Base-by-base conservation (phyloP, 1,140 invertebrate species). In the Habropoda laboriosa region DNA sequence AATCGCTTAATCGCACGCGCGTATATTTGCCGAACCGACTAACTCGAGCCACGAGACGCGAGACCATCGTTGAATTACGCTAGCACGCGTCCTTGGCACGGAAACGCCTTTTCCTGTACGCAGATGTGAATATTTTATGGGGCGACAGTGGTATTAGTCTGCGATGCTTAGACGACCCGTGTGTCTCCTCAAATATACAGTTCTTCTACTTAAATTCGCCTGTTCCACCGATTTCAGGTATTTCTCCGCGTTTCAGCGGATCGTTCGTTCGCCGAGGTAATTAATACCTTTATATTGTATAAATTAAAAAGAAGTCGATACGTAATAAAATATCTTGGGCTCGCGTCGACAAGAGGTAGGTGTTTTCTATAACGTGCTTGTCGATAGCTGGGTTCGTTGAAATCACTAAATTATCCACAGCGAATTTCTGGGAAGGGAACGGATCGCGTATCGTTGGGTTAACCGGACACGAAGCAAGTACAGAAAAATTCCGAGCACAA, bases 31-130 rank as follows among this genome's bases (percentile, higher is more conserved):
- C 55, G 63, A 68, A 77, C 57, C 63, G 32, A n/a, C n/a, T n/a
- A n/a, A n/a, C 30, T 1, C 0, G 27, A 0, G 47, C 47, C 1
- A 21, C 21, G 60, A 66, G 49, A 16, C 72, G 35, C 30, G 73
- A 30, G 51, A 55, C 40, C 42, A 47, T 47, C 38, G 63, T 3
- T n/a, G 63, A 21, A 40, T 55, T 27, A 30, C 30, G 32, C 16
- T 51, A 21, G 45, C 38, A 30, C 18, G 27, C 24, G 75, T 61
- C 75, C 66, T 78, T 78, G 75, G 66, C 75, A 71, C 32, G 75
- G 24, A 71, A 71, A 78, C 35, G 66, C 55, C 40, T 57, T 58
- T 77, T 78, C 66, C 66, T 57, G 12, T 49, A 78, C 66, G 66
- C 55, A 60, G 32, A 32, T 30, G 60, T 71, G 66, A 78, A 71